Percentiles rank a stretch among this genome's conserved stretches.
Conservation (phyloP, 2,888 invertebrate genomes). For the Petrophora chlorosata region DNA sequence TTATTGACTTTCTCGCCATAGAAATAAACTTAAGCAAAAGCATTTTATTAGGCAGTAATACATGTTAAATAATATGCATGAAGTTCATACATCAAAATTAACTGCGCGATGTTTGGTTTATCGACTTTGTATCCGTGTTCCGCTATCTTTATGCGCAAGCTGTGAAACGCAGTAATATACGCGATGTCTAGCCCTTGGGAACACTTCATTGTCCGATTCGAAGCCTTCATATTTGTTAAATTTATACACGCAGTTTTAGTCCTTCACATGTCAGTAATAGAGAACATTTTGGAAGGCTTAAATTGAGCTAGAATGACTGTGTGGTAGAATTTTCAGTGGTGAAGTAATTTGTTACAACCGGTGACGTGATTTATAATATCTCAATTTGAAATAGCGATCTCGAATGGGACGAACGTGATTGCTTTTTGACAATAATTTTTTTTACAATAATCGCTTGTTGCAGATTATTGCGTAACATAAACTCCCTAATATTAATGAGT, state of each 20-base stretch:
- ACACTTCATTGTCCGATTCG: slow-evolving; percentile 39
- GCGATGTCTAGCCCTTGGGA: slow-evolving; percentile 42
- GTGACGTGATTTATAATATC: not conserved
- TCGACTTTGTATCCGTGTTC: slow-evolving; percentile 53
- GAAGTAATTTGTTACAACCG: slow-evolving; percentile 18
- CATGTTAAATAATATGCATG: slow-evolving; percentile 33
- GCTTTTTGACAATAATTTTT: too few relatives aligned
- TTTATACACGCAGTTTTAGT: not conserved
- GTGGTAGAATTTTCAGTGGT: not conserved
- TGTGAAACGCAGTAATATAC: slow-evolving; percentile 49
- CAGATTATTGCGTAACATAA: too few relatives aligned
- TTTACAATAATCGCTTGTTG: too few relatives aligned
- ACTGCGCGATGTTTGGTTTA: slow-evolving; percentile 53
- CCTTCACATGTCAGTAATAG: too few relatives aligned
- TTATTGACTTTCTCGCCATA: too few relatives aligned
- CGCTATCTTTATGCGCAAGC: slow-evolving; percentile 53
- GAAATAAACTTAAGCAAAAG: too few relatives aligned
- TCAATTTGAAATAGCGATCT: not conserved
- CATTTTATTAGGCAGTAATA: too few relatives aligned
- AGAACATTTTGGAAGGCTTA: not conserved
- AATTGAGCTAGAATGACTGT: not conserved
- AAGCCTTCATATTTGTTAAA: slow-evolving; percentile 18
- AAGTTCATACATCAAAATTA: slow-evolving; percentile 53
- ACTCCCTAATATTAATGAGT: too few relatives aligned
- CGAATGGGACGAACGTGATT: too few relatives aligned